phyloP scores from a whole-genome alignment of 2,113 vertebrate species.

The Isurus oxyrinchus region DNA sequence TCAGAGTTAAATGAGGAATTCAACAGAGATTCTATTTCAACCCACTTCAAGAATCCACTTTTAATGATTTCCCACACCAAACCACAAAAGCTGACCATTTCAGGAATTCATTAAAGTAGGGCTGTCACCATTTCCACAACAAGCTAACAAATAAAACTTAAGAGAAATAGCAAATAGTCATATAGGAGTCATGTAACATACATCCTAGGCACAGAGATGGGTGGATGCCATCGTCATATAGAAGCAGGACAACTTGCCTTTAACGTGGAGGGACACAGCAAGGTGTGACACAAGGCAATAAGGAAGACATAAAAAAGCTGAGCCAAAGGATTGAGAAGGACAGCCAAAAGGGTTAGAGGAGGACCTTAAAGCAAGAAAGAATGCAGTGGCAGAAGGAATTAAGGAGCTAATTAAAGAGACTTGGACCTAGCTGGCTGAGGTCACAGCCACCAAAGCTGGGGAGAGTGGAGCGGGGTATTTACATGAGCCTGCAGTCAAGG shows the following conservation, averaged over 20 bases:
- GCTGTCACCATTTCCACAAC: neutral
- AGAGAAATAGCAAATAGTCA: neutral
- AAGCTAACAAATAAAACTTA: neutral
- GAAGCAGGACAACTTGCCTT: neutral
- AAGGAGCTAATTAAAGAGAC: neutral
- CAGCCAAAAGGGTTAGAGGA: neutral
- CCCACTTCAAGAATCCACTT: neutral
- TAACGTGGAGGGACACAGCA: no score
- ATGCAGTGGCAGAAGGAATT: neutral
- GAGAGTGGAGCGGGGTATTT: neutral
- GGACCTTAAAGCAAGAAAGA: neutral
- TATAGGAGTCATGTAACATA: no score
- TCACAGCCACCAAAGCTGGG: neutral
- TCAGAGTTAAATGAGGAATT: neutral
- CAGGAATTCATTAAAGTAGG: neutral
- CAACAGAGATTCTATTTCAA: neutral
- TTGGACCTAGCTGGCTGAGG: neutral
- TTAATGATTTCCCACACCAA: neutral
- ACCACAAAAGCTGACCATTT: neutral
- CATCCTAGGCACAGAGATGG: neutral
- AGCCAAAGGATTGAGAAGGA: neutral
- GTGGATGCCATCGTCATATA: neutral
- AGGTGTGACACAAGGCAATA: neutral
- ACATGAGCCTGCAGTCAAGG: neutral
- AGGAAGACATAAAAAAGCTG: neutral